These are phyloP conservation scores for Gambelia wislizenii DNA, from an alignment of 2,797 vertebrate genomes.

Conservation along the genomic window DNA sequence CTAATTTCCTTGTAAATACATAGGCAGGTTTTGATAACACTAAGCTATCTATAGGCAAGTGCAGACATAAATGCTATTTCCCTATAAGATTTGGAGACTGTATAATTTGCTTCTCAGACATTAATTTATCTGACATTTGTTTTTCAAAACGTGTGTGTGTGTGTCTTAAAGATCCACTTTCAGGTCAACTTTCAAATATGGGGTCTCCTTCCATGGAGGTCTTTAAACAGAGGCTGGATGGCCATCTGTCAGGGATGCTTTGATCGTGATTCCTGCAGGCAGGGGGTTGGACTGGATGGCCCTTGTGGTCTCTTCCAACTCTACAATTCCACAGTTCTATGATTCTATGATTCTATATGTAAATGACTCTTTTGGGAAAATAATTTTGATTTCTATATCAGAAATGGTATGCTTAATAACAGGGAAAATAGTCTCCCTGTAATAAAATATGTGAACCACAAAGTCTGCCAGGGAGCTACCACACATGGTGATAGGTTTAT, in stretches of 20 bases:
- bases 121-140: constrained; percentile 43
- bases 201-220: too few species aligned
- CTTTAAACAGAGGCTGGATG: too few species aligned
- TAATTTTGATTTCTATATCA: neutral
- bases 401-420: neutral
- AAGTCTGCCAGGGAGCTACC: neutral
- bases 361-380: neutral
- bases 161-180: constrained; percentile 15
- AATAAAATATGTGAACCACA: neutral
- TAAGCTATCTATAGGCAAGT: constrained; percentile 33
- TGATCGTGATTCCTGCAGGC: too few species aligned
- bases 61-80: constrained; percentile 44
- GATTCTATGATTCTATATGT: too few species aligned
- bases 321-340: too few species aligned
- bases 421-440: neutral
- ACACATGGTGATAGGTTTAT: neutral
- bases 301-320: too few species aligned
- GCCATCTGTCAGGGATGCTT: too few species aligned
- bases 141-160: constrained; percentile 3
- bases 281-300: too few species aligned
- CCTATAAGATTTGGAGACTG: constrained; percentile 10
- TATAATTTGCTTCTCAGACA: constrained; percentile 47
- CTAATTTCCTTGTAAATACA: constrained; percentile 66
- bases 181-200: neutral
- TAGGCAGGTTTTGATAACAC: constrained; percentile 61